Evolutionary conservation across 2,797 vertebrate species (phyloP), one percentile per base, ranked within the genome.

Genomic region (Vireo griseus): DNA sequence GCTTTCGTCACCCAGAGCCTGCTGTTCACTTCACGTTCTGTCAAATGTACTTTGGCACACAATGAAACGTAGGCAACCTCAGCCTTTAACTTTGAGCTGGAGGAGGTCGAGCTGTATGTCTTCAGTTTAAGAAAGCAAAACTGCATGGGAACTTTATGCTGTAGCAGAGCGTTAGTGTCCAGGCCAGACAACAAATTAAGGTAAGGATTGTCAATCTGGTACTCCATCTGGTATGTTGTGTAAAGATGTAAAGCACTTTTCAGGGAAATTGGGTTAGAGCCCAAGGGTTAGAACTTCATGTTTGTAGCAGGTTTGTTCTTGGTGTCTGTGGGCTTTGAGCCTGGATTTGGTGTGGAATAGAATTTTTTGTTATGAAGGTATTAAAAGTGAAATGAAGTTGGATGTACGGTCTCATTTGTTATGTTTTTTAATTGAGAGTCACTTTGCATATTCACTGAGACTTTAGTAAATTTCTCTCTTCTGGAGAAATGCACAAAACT

Each of bases 311-410:
- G 9, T 59, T 82, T 71, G 10, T 69, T 59, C 6, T 19, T 59
- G 31, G 3, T 35, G 18, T 45, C 24, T 39, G 7, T 20, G 25
- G 33, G 9, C 50, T 69, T 54, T 39, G 52, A 50, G 25, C 28
- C 17, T 59, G 1, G 3, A 1, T 65, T 44, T 75, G 31, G 6
- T 40, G 52, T 7, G 28, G 39, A 67, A 22, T 18, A 35, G 19
- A 28, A 2, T 17, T 78, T 72, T 88, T 55, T 5, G 0, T 33
- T 68, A 24, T 0, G 0, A 31, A 48, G 17, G 2, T 44, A 3
- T 29, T 69, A 37, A 35, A 73, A 86, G 10, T 1, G 0, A 77
- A 66, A 37, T 20, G 9, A 51, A 78, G 10, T 39, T 66, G 24
- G 4, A 7, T 58, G 13, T 44, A 4, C 48, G 35, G 33, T 78